Evolutionary conservation across 2,888 invertebrate species (phyloP).

Genomic region (Axea sp.): DNA sequence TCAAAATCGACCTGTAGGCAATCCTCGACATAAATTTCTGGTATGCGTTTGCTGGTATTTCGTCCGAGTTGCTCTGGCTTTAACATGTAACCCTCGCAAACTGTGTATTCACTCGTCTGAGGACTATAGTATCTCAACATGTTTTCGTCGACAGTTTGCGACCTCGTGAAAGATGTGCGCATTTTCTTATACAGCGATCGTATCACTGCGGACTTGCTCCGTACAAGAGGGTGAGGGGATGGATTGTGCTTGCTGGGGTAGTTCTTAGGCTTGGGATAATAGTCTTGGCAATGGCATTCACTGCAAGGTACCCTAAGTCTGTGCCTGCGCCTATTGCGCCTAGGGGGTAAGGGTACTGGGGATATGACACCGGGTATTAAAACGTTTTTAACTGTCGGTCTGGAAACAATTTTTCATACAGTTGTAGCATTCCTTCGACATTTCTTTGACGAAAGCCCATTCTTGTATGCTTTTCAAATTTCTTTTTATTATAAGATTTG

Average conservation of each 20-base stretch:
- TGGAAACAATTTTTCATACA: slow-evolving; percentile 79
- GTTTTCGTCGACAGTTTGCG: slow-evolving; percentile 78
- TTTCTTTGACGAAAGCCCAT: slow-evolving; percentile 66
- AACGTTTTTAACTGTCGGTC: slow-evolving; percentile 80
- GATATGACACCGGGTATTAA: slow-evolving; percentile 79
- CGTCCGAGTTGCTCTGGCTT: slow-evolving; percentile 69
- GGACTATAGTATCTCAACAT: slow-evolving; percentile 76
- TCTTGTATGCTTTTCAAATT: slow-evolving; percentile 52
- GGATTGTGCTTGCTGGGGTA: slow-evolving; percentile 71
- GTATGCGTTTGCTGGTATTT: slow-evolving; percentile 67
- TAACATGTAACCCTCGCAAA: slow-evolving; percentile 72
- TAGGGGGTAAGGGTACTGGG: slow-evolving; percentile 77
- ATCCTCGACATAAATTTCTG: slow-evolving; percentile 76
- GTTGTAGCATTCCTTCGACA: slow-evolving; percentile 67
- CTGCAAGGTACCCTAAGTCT: slow-evolving; percentile 79
- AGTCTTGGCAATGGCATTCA: slow-evolving; percentile 77
- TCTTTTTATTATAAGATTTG: background rate
- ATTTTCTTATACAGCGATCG: slow-evolving; percentile 79
- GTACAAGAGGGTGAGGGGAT: slow-evolving; percentile 75
- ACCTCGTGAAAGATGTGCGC: slow-evolving; percentile 78
- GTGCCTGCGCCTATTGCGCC: slow-evolving; percentile 80
- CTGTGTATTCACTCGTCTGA: slow-evolving; percentile 75
- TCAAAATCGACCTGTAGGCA: slow-evolving; percentile 74
- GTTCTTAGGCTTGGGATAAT: slow-evolving; percentile 73
- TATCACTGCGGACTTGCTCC: slow-evolving; percentile 80